phyloP scores from a whole-genome alignment of 2,113 vertebrate species.

The Hippocampus comes region DNA sequence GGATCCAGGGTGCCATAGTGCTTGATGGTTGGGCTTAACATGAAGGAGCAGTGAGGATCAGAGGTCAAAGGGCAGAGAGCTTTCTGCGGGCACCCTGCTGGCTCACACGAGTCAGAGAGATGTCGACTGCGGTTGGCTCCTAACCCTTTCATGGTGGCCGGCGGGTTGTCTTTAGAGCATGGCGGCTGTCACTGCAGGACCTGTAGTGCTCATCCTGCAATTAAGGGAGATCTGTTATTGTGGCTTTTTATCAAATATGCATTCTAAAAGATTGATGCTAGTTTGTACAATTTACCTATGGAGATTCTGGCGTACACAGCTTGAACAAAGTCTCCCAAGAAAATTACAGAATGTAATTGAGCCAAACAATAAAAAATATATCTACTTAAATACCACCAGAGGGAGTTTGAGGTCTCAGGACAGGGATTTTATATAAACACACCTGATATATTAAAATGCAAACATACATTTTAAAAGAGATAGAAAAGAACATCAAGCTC shows the following conservation, averaged over 20 bases:
- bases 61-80: conserved; percentile 77
- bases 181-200: conserved; percentile 37
- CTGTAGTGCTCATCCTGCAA: conserved; percentile 49
- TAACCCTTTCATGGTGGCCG: conserved; percentile 92
- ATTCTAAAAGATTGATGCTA: background rate
- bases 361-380: background rate
- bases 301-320: too few relatives aligned
- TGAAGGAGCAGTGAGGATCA: conserved; percentile 81
- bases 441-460: background rate
- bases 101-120: conserved; percentile 90
- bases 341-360: too few relatives aligned
- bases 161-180: conserved; percentile 53
- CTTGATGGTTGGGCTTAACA: conserved; percentile 85
- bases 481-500: background rate
- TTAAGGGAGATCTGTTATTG: background rate
- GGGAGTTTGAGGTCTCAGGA: conserved; percentile 42
- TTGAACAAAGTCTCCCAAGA: background rate
- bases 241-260: background rate
- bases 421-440: background rate
- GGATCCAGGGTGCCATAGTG: conserved; percentile 86
- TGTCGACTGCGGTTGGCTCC: conserved; percentile 91
- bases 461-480: background rate
- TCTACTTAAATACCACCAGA: conserved; percentile 41
- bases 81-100: conserved; percentile 73
- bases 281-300: background rate